Conservation (phyloP, 2,113 vertebrate genomes). For the Strix uralensis region DNA sequence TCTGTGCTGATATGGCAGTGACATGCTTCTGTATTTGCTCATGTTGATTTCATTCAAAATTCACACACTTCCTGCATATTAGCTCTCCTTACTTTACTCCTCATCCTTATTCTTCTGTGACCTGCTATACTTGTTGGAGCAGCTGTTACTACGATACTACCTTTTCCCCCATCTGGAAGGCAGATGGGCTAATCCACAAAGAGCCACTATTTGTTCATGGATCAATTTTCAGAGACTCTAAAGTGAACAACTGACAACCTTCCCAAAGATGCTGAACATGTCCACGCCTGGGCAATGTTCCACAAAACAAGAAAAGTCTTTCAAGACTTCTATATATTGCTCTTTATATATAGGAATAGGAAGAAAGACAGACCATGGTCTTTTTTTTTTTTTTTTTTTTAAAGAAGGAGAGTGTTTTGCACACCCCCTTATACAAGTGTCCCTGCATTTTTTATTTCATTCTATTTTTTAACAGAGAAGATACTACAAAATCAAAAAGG, state of each 20-base stretch:
- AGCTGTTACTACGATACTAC: constrained; percentile 21
- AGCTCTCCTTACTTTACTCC: background rate
- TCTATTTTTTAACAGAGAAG: background rate
- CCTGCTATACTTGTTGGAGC: background rate
- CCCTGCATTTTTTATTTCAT: background rate
- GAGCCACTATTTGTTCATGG: constrained; percentile 40
- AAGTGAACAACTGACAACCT: constrained; percentile 41
- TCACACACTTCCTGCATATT: background rate
- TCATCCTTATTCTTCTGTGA: background rate
- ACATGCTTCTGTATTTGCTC: background rate
- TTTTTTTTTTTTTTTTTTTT: background rate
- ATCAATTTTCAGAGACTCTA: constrained; percentile 35
- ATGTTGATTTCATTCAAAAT: background rate
- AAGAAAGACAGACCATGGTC: background rate
- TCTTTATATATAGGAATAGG: background rate
- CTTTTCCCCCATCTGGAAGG: constrained; percentile 44
- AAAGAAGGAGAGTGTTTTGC: background rate
- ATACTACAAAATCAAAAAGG: background rate
- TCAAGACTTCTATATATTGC: background rate
- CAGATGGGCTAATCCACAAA: constrained; percentile 65
- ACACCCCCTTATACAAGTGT: background rate
- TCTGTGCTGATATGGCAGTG: background rate
- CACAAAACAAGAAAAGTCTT: background rate
- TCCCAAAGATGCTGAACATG: constrained; percentile 30
- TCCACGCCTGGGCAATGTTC: background rate